Conservation (phyloP, 2,797 vertebrate species). For the Falco naumanni region DNA sequence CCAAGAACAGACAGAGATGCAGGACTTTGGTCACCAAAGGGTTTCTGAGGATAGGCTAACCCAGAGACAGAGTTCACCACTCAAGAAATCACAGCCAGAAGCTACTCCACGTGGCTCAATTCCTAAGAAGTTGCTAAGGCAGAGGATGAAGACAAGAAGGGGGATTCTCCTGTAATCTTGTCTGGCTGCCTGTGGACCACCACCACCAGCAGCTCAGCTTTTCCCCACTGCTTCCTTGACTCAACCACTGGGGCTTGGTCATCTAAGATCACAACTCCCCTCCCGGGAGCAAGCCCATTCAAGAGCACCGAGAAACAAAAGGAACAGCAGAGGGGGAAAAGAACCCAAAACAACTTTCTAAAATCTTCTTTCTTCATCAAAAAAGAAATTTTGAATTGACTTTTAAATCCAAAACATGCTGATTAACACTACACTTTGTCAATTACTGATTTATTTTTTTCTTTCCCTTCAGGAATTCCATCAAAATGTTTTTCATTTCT, state of each 20-base stretch:
- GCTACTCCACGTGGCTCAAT: not conserved
- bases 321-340: fast-evolving
- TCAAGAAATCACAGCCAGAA: not conserved
- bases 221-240: too few species aligned
- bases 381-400: not conserved
- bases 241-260: not conserved
- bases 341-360: not conserved
- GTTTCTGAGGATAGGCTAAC: not conserved
- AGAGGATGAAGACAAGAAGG: not conserved
- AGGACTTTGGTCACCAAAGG: not conserved
- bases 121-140: not conserved
- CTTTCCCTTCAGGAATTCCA: not conserved
- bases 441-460: not conserved
- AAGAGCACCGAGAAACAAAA: not conserved
- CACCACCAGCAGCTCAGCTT: not conserved
- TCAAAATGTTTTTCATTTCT: not conserved
- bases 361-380: not conserved
- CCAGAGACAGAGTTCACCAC: not conserved
- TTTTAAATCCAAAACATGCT: not conserved
- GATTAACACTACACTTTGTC: not conserved
- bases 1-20: not conserved
- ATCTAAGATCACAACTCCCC: not conserved
- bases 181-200: not conserved
- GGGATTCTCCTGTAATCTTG: not conserved
- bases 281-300: not conserved